Evolutionary conservation across 2,888 invertebrate species (phyloP).

Genomic region (Tiliacea aurago): DNA sequence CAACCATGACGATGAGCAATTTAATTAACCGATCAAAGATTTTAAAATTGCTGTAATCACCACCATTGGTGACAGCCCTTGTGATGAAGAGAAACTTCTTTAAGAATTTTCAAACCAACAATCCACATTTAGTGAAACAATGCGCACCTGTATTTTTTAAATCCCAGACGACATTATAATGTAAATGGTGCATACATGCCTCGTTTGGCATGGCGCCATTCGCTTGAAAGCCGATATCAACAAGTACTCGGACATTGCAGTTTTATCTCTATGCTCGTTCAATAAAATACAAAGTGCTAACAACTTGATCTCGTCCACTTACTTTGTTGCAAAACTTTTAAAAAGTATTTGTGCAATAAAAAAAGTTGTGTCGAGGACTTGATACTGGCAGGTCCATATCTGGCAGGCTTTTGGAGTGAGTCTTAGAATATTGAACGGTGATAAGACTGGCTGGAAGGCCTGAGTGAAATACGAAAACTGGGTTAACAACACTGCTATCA

Average conservation of each 20-base stretch:
- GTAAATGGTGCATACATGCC: conserved; percentile 42
- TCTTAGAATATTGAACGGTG: conserved; percentile 20
- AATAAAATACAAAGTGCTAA: conserved; percentile 52
- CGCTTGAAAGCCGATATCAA: conserved; percentile 39
- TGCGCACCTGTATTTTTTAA: conserved; percentile 34
- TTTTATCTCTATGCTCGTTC: conserved; percentile 46
- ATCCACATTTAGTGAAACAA: conserved; percentile 32
- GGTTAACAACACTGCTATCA: too few species aligned
- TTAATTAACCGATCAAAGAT: neutral
- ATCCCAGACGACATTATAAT: conserved; percentile 43
- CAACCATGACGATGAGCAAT: neutral
- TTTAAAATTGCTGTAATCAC: neutral
- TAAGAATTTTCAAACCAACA: neutral
- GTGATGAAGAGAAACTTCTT: neutral
- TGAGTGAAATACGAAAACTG: neutral
- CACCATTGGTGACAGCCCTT: neutral
- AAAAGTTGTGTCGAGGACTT: conserved; percentile 21
- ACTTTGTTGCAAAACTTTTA: conserved; percentile 35
- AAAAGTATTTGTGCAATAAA: conserved; percentile 46
- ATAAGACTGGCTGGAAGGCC: neutral
- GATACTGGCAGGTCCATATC: conserved; percentile 30
- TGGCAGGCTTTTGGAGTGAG: conserved; percentile 25
- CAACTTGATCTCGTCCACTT: conserved; percentile 26
- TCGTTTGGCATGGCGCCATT: conserved; percentile 58
- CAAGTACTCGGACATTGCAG: conserved; percentile 46